Evolutionary conservation across 2,888 invertebrate genomes (phyloP), one percentile per base, ranked within the genome.

Genomic region (Lepidocyrtinus sp.): DNA sequence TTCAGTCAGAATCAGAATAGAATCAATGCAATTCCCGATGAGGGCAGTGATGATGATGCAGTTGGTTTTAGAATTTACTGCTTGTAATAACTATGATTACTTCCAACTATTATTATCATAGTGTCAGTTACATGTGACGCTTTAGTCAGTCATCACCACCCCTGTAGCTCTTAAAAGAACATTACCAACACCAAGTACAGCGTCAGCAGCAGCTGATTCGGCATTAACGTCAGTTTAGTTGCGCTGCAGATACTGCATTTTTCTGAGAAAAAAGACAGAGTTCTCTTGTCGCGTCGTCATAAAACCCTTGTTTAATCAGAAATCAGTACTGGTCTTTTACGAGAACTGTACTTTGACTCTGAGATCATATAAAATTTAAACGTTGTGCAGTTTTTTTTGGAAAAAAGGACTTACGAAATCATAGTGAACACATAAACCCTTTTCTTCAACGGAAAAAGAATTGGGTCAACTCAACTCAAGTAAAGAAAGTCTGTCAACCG

Each of bases 361-460:
- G n/a, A n/a, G n/a, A n/a, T n/a, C n/a, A n/a, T n/a, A n/a, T n/a
- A n/a, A n/a, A n/a, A n/a, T n/a, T n/a, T n/a, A n/a, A n/a, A n/a
- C n/a, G n/a, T n/a, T n/a, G n/a, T n/a, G n/a, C n/a, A n/a, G n/a
- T n/a, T n/a, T n/a, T n/a, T n/a, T n/a, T n/a, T n/a, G n/a, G n/a
- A n/a, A n/a, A n/a, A n/a, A n/a, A n/a, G n/a, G n/a, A n/a, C n/a
- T n/a, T n/a, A n/a, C n/a, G n/a, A n/a, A n/a, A n/a, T n/a, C 17
- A 17, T 55, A 17, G 55, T n/a, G 55, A 55, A 55, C 17, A n/a
- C 3, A 55, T 55, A 36, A 5, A 36, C 36, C 55, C 55, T 55
- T 55, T 55, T 55, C 55, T 55, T 55, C 55, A 75, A 75, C 69
- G 75, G 75, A 62, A 36, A 61, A 55, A n/a, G 62, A 75, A 75